These are phyloP conservation scores for Nezara viridula DNA, from an alignment of 2,888 invertebrate genomes.

Conservation along the genomic window DNA sequence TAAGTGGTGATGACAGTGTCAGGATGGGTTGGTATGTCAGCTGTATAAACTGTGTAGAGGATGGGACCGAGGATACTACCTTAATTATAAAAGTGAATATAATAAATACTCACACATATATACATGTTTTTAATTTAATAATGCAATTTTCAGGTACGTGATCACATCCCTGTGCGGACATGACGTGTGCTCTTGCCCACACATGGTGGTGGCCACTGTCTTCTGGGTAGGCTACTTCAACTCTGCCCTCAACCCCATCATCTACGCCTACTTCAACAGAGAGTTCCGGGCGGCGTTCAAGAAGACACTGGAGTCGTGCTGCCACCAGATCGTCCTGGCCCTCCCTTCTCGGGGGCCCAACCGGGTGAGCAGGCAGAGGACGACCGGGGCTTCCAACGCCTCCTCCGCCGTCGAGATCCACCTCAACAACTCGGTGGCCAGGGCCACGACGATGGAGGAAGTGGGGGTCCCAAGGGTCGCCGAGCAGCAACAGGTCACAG, in stretches of 20 bases:
- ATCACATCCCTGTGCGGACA: constrained; percentile 83
- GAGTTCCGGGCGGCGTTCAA: constrained; percentile 96
- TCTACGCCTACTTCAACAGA: constrained; percentile 97
- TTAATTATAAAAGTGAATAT: too few species aligned
- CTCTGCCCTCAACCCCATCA: constrained; percentile 95
- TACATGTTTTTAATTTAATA: too few species aligned
- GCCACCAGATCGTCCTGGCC: constrained; percentile 72
- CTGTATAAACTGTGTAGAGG: too few species aligned
- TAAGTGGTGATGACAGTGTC: too few species aligned
- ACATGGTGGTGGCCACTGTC: constrained; percentile 87
- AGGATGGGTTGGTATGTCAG: too few species aligned
- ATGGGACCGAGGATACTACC: too few species aligned
- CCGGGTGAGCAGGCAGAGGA: constrained; percentile 62
- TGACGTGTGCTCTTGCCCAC: constrained; percentile 80
- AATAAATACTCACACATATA: too few species aligned
- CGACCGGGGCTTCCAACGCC: constrained; percentile 71
- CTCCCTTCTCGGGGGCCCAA: constrained; percentile 67
- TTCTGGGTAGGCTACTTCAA: constrained; percentile 99
- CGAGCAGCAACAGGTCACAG: not conserved
- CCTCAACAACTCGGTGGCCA: constrained; percentile 65
- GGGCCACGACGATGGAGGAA: constrained; percentile 64
- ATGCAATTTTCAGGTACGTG: constrained; percentile 79
- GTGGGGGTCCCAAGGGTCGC: constrained; percentile 41
- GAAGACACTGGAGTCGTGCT: constrained; percentile 85
- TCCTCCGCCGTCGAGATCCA: constrained; percentile 66